These are phyloP conservation scores for Acronicta psi DNA, from an alignment of 2,888 invertebrate genomes.

Conservation along the genomic window DNA sequence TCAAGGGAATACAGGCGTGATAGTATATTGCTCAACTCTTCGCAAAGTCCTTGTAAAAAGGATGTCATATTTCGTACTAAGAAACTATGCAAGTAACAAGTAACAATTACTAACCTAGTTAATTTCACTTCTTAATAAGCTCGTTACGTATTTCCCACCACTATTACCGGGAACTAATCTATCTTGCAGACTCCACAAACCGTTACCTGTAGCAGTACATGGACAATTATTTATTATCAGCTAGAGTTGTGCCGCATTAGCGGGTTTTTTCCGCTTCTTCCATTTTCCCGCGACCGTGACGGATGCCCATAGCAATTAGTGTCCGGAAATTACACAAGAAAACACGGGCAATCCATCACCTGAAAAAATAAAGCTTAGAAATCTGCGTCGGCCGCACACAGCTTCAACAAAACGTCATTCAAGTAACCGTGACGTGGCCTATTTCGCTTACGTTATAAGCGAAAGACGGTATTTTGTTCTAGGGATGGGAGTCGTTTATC, in stretches of 20 bases:
- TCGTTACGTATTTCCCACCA: background rate
- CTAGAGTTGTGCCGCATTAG: conserved; percentile 64
- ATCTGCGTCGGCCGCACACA: conserved; percentile 74
- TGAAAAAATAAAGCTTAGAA: conserved; percentile 83
- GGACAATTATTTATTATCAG: conserved; percentile 68
- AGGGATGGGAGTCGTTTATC: conserved; percentile 1
- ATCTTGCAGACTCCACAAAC: conserved; percentile 8
- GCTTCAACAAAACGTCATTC: conserved; percentile 72
- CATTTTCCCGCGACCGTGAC: conserved; percentile 77
- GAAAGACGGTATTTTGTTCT: conserved; percentile 15
- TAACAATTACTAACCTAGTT: background rate
- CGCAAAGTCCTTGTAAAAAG: too few species aligned
- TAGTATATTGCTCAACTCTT: too few species aligned
- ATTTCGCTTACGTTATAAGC: conserved; percentile 34
- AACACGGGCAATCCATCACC: conserved; percentile 87
- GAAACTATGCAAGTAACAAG: too few species aligned
- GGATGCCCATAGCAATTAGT: conserved; percentile 86
- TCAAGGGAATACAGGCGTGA: too few species aligned
- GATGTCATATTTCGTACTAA: too few species aligned
- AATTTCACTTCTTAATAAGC: background rate
- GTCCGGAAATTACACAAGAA: conserved; percentile 88
- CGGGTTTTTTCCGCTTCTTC: conserved; percentile 69
- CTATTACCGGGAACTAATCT: conserved; percentile 25
- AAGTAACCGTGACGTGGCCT: conserved; percentile 50
- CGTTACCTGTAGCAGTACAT: conserved; percentile 46